Evolutionary conservation across 2,888 invertebrate species (phyloP).

Genomic region (Ptychoptera contaminata): DNA sequence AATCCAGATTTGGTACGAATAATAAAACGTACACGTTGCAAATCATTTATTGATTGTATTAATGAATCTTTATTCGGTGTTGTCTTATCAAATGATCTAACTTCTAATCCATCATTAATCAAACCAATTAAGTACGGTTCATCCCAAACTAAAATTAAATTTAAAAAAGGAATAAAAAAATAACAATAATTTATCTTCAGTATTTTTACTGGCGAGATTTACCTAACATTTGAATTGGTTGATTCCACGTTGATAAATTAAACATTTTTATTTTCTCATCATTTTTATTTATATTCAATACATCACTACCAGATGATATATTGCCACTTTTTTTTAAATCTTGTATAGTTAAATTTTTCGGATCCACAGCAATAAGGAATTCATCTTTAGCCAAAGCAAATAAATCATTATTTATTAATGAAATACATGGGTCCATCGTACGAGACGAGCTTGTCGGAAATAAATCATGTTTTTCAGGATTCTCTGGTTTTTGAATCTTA

Average conservation of each 20-base stretch:
- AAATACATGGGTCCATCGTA: conserved; percentile 67
- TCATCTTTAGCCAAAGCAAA: conserved; percentile 78
- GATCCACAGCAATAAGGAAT: conserved; percentile 72
- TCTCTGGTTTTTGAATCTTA: conserved; percentile 1
- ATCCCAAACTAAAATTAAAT: conserved; percentile 53
- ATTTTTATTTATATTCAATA: conserved; percentile 1
- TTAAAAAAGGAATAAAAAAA: not conserved
- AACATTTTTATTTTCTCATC: conserved; percentile 6
- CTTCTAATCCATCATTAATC: conserved; percentile 65
- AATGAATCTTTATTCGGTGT: conserved; percentile 35
- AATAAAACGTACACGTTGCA: conserved; percentile 58
- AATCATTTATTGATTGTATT: conserved; percentile 66
- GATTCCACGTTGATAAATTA: conserved; percentile 20
- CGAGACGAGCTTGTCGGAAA: conserved; percentile 70
- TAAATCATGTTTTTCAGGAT: conserved; percentile 57
- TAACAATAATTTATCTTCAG: not conserved
- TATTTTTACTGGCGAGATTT: conserved; percentile 2
- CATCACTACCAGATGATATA: conserved; percentile 28
- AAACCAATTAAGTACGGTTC: conserved; percentile 84
- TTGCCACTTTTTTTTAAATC: conserved; percentile 45
- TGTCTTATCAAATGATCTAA: conserved; percentile 70
- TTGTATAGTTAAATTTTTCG: conserved; percentile 44
- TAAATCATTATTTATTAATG: conserved; percentile 55
- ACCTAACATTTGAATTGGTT: conserved; percentile 23
- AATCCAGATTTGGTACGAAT: conserved; percentile 59